phyloP scores from a whole-genome alignment of 2,797 vertebrate genomes.

The Scleropages formosus region DNA sequence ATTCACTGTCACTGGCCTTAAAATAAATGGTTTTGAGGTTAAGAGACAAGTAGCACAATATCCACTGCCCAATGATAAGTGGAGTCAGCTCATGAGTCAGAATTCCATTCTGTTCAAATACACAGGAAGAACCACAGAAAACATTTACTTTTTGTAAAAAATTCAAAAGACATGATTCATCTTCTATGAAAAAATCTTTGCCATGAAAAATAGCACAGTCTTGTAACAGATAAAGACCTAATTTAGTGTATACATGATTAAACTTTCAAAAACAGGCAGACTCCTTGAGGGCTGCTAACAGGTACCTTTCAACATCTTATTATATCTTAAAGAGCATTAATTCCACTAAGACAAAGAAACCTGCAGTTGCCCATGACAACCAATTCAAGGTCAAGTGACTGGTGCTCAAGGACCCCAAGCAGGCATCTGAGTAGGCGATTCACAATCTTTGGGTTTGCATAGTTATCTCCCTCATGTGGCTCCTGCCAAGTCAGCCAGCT shows the following conservation, averaged over 20 bases:
- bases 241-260: neutral
- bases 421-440: too few species aligned
- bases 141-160: too few species aligned
- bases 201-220: neutral
- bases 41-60: too few species aligned
- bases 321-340: neutral
- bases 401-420: neutral
- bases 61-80: too few species aligned
- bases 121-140: too few species aligned
- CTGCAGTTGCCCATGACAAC: neutral
- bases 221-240: neutral
- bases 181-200: slow-evolving; percentile 4
- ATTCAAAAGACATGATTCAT: too few species aligned
- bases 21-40: too few species aligned
- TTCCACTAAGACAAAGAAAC: neutral
- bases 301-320: slow-evolving; percentile 18
- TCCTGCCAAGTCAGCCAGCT: neutral
- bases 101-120: too few species aligned
- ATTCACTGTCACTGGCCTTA: too few species aligned
- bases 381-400: too few species aligned
- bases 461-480: neutral
- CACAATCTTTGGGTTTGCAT: neutral
- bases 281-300: slow-evolving; percentile 10
- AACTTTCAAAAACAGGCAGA: neutral
- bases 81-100: too few species aligned